Conservation (phyloP, 2,113 vertebrate species). For the Odontesthes bonariensis region DNA sequence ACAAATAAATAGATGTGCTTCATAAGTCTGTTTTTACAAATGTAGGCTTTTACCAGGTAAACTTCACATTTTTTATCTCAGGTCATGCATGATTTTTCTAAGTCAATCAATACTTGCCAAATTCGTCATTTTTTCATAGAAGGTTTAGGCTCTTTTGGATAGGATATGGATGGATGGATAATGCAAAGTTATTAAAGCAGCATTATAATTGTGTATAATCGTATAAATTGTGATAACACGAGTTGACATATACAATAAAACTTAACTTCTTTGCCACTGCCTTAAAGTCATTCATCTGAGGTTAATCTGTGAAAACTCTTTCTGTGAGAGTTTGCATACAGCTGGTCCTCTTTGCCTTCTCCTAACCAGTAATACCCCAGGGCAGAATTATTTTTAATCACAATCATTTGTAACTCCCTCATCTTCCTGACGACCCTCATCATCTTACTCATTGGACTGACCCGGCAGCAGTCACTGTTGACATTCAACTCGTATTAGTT, state of each 20-base stretch:
- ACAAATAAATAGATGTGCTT: too few relatives aligned
- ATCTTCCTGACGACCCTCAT: not conserved
- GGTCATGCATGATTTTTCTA: too few relatives aligned
- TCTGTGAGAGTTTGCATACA: not conserved
- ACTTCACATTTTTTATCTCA: too few relatives aligned
- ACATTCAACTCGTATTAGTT: slow-evolving; percentile 70
- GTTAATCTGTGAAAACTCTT: not conserved
- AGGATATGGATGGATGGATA: too few relatives aligned
- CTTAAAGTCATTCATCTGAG: slow-evolving; percentile 5
- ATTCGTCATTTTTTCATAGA: too few relatives aligned
- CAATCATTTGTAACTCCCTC: slow-evolving; percentile 7
- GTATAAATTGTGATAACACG: not conserved
- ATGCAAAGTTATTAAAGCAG: too few relatives aligned
- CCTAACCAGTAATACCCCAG: not conserved
- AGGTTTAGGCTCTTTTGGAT: too few relatives aligned
- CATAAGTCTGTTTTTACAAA: too few relatives aligned
- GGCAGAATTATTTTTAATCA: slow-evolving; percentile 1
- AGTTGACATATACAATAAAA: not conserved
- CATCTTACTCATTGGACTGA: slow-evolving; percentile 35
- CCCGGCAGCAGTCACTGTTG: slow-evolving; percentile 59
- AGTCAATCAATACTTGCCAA: too few relatives aligned
- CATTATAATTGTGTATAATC: not conserved
- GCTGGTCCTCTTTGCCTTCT: slow-evolving; percentile 15
- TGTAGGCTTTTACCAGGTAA: too few relatives aligned
- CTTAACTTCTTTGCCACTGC: not conserved